Evolutionary conservation across 2,113 vertebrate genomes (phyloP).

Genomic region (Thunnus thynnus): DNA sequence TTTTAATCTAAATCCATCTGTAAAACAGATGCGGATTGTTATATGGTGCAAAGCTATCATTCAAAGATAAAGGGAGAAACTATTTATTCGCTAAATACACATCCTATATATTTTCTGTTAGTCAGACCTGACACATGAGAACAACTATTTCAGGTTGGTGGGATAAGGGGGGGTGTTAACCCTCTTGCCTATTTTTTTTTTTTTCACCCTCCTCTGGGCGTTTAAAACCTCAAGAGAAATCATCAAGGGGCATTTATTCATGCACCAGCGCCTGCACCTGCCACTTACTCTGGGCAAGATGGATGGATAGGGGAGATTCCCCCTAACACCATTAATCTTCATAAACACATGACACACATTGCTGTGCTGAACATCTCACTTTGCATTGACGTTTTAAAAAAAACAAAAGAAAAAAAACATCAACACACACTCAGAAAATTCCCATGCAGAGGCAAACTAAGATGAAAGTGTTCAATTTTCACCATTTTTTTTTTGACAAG

Average conservation of each 20-base stretch:
- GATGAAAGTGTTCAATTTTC: background rate
- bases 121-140: conserved; percentile 13
- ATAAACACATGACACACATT: conserved; percentile 60
- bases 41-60: background rate
- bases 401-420: background rate
- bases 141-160: conserved; percentile 42
- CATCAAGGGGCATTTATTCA: conserved; percentile 77
- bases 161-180: background rate
- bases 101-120: conserved; percentile 29
- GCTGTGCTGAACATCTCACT: conserved; percentile 52
- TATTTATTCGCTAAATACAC: background rate
- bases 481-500: background rate
- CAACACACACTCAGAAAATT: background rate
- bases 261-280: conserved; percentile 79
- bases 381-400: conserved; percentile 23
- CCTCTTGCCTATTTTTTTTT: background rate
- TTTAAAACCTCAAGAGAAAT: conserved; percentile 73
- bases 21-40: conserved; percentile 6
- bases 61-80: background rate
- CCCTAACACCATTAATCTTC: conserved; percentile 74
- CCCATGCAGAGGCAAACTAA: background rate
- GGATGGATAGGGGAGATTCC: conserved; percentile 69
- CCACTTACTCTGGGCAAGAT: conserved; percentile 68
- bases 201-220: conserved; percentile 9
- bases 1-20: conserved; percentile 34